A percentile compares a stretch with the other conserved stretches of the same genome.
These are phyloP conservation scores for Guaruba guarouba DNA, from an alignment of 2,113 vertebrate species.

Conservation along the genomic window DNA sequence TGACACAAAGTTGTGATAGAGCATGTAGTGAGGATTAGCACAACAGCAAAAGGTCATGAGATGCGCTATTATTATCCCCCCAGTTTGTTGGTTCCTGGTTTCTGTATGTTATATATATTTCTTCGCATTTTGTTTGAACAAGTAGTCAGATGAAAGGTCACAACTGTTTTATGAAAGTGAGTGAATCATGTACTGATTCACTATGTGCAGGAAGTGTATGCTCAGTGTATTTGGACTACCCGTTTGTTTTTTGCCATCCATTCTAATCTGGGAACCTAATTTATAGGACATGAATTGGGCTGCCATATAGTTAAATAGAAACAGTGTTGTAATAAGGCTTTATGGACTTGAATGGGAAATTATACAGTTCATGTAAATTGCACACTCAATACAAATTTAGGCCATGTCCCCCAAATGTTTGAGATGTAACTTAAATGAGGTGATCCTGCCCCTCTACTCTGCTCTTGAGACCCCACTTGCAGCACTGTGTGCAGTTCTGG, in stretches of 20 bases:
- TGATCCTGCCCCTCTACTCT: neutral
- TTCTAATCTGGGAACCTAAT: neutral
- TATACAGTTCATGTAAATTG: neutral
- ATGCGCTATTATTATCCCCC: neutral
- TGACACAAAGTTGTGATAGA: neutral
- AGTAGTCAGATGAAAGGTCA: conserved; percentile 35
- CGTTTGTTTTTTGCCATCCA: neutral
- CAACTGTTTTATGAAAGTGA: neutral
- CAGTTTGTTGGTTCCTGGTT: neutral
- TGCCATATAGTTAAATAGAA: neutral
- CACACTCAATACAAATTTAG: neutral
- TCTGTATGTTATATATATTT: neutral
- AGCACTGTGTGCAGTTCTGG: neutral
- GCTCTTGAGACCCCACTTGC: neutral
- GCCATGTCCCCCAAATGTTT: neutral
- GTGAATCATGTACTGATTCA: conserved; percentile 29
- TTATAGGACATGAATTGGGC: neutral
- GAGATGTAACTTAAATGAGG: neutral
- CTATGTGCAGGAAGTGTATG: neutral
- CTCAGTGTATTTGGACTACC: neutral
- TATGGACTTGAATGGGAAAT: neutral
- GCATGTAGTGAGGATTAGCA: neutral
- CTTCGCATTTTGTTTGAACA: conserved; percentile 25
- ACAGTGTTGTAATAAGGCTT: neutral
- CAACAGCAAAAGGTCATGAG: neutral